Evolutionary conservation across 2,113 vertebrate genomes (phyloP).

Genomic region (Lampris megalopsis): DNA sequence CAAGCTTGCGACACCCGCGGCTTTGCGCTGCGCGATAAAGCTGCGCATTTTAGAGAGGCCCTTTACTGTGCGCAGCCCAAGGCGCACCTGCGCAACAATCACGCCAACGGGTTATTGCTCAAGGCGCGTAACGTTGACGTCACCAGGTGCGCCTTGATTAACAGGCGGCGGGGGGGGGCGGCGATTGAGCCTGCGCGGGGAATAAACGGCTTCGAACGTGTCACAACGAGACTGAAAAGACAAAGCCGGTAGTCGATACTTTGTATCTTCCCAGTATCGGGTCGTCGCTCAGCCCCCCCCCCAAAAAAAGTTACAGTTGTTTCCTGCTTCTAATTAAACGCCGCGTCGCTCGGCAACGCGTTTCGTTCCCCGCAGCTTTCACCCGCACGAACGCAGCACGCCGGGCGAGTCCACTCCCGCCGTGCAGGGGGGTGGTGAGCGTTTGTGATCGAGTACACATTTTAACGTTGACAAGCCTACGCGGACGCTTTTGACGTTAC

Average conservation of each 20-base stretch:
- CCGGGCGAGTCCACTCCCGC: slow-evolving; percentile 45
- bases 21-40: too few relatives aligned
- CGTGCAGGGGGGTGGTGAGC: background rate
- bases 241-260: background rate
- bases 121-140: background rate
- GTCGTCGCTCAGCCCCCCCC: slow-evolving; percentile 10
- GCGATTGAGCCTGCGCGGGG: background rate
- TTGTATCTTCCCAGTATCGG: background rate
- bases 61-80: too few relatives aligned
- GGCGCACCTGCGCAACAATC: too few relatives aligned
- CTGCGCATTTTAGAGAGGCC: too few relatives aligned
- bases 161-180: slow-evolving; percentile 10
- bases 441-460: background rate
- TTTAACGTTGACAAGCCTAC: background rate
- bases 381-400: slow-evolving; percentile 23
- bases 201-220: background rate
- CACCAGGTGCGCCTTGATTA: slow-evolving; percentile 27
- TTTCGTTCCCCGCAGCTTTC: slow-evolving; percentile 42
- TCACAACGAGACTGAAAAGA: slow-evolving; percentile 4
- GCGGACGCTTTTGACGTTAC: too few relatives aligned
- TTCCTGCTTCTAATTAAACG: background rate
- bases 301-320: background rate
- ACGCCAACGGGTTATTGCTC: too few relatives aligned
- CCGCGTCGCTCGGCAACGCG: slow-evolving; percentile 73
- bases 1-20: too few relatives aligned